Percentiles rank a stretch among this genome's conserved stretches.
Conservation (phyloP, 2,888 invertebrate species). For the Trissolcus japonicus region DNA sequence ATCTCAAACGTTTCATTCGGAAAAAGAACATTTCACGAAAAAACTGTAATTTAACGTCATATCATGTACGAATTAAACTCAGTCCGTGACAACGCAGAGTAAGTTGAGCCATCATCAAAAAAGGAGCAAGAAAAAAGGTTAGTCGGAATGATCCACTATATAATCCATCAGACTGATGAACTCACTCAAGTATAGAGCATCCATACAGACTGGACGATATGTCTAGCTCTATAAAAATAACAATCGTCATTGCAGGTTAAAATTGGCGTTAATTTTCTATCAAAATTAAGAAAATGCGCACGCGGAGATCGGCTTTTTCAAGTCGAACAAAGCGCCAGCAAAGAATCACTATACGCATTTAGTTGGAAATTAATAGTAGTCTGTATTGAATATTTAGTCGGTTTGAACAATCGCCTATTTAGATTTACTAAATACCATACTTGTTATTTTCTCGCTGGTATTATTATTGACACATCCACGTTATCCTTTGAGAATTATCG, state of each 20-base stretch:
- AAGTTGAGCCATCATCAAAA: slow-evolving; percentile 21
- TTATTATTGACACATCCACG: slow-evolving; percentile 40
- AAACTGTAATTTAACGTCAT: slow-evolving; percentile 43
- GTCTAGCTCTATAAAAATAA: slow-evolving; percentile 27
- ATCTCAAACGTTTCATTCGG: no score
- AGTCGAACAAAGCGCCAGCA: background rate
- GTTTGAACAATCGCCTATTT: no score
- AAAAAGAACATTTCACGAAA: no score
- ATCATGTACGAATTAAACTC: slow-evolving; percentile 52
- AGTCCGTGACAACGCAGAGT: slow-evolving; percentile 39
- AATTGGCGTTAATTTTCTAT: slow-evolving; percentile 9
- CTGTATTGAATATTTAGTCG: no score
- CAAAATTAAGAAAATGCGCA: background rate
- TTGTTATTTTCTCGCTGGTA: slow-evolving; percentile 46
- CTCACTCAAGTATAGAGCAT: slow-evolving; percentile 4
- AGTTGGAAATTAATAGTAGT: no score
- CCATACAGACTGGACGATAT: background rate
- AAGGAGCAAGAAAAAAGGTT: slow-evolving; percentile 51
- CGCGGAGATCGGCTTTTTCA: background rate
- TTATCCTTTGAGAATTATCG: slow-evolving; percentile 53
- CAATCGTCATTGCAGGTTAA: slow-evolving; percentile 9
- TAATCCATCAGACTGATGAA: slow-evolving; percentile 47
- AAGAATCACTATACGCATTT: no score
- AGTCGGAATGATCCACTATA: slow-evolving; percentile 38
- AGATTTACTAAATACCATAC: no score